phyloP scores from a whole-genome alignment of 2,888 invertebrate species.

The Drosophila fulvimacula region DNA sequence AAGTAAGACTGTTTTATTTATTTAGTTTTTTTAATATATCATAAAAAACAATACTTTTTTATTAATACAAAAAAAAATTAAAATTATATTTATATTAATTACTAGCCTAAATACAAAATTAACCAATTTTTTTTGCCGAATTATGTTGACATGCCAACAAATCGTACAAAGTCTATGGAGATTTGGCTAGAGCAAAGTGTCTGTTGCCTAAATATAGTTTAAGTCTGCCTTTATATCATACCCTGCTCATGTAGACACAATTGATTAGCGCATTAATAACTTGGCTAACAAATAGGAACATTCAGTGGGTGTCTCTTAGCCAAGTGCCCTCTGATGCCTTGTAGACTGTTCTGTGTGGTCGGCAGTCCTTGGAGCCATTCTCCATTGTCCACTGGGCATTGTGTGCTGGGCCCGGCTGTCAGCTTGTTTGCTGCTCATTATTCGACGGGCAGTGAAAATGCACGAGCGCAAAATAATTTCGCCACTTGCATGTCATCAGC shows the following conservation, averaged over 20 bases:
- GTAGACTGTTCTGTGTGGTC: conserved; percentile 20
- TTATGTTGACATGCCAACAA: too few relatives aligned
- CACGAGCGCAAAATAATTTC: conserved; percentile 74
- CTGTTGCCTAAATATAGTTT: background rate
- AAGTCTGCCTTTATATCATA: too few relatives aligned
- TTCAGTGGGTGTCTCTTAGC: conserved; percentile 3
- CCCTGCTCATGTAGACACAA: background rate
- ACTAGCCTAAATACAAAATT: too few relatives aligned
- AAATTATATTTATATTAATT: too few relatives aligned
- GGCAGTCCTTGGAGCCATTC: background rate
- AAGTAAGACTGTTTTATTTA: too few relatives aligned
- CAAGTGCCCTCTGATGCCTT: background rate
- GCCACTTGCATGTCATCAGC: conserved; percentile 83
- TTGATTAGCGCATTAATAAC: conserved; percentile 19
- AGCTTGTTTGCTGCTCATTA: conserved; percentile 82
- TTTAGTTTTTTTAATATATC: too few relatives aligned
- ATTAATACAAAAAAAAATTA: too few relatives aligned
- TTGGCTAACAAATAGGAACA: conserved; percentile 1
- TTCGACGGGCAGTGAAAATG: conserved; percentile 68
- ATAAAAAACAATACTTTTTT: too few relatives aligned
- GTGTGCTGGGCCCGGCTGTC: conserved; percentile 31
- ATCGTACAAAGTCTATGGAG: too few relatives aligned
- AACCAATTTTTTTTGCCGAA: too few relatives aligned
- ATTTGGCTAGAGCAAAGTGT: background rate
- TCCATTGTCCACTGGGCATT: conserved; percentile 14